Evolutionary conservation across 30 jellyfish, hydroid and myxozoan genomes (phyloP), one percentile per base, ranked within the genome.

Genomic region (Aurelia sp.): DNA sequence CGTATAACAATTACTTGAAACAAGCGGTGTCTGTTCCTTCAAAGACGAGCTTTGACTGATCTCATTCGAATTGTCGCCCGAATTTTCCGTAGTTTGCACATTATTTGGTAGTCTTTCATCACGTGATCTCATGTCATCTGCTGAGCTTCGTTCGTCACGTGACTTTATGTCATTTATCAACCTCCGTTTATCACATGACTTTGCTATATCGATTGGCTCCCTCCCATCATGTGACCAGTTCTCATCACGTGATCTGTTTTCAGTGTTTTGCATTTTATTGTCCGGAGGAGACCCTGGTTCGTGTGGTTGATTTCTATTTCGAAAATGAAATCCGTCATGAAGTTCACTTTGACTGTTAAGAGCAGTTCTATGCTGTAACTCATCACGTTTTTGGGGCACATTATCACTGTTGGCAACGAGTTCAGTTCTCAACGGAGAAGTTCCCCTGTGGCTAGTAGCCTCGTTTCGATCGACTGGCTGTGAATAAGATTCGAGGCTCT

Each of bases 11-110:
- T 37, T 69, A 33, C 55, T 27, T 11, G 79, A 11, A 21, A 41
- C 79, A 23, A 62, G n/a, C 20, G 79, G 40, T 30, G 77, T 37
- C 58, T 63, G 79, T 33, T 78, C 89, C n/a, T 63, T 78, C 79
- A 61, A 78, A n/a, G 79, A 78, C 15, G 89, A 78, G 23, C 72
- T 78, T 19, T 64, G 79, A 17, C 71, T 62, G 59, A 20, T 69
- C 31, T 78, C 89, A 0, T 62, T 62, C 13, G 79, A 64, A 13
- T 35, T 78, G 4, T 53, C 89, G 44, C 79, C 48, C 30, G 89
- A 78, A 65, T 53, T n/a, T 35, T 64, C 79, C 7, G 58, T 35
- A n/a, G 71, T 33, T 12, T 21, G 33, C 8, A 18, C 66, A 44
- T 62, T 65, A 13, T 62, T 62, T 5, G 73, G 48, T 47, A 37